A percentile compares a stretch with the other conserved stretches of the same genome.
Conservation (phyloP, 2,113 vertebrate genomes). For the Austrofundulus limnaeus region DNA sequence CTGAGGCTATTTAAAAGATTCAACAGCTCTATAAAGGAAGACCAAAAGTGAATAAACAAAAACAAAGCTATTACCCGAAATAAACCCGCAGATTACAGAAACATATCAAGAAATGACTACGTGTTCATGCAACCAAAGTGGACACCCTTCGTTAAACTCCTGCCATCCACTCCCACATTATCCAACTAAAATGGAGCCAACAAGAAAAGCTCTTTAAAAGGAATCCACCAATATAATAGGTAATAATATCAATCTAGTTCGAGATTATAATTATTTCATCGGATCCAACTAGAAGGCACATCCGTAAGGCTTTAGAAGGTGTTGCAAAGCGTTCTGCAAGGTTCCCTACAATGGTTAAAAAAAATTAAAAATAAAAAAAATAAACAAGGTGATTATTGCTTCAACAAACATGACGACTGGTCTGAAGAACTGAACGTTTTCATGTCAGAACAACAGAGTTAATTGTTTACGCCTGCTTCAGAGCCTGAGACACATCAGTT, state of each 20-base stretch:
- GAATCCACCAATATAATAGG: constrained; percentile 44
- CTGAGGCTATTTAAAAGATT: constrained; percentile 27
- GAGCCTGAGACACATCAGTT: constrained; percentile 50
- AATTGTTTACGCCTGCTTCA: constrained; percentile 49
- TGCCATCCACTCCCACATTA: constrained; percentile 69
- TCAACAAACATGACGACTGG: constrained; percentile 84
- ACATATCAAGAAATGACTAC: constrained; percentile 26
- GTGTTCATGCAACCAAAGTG: constrained; percentile 76
- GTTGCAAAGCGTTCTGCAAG: constrained; percentile 84
- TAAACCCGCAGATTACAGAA: constrained; percentile 54
- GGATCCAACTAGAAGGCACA: constrained; percentile 91
- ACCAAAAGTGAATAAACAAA: constrained; percentile 54
- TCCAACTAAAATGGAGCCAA: constrained; percentile 77
- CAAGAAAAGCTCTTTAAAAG: constrained; percentile 77
- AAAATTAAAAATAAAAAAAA: constrained; percentile 47
- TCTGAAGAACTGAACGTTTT: constrained; percentile 45
- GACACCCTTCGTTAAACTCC: constrained; percentile 77
- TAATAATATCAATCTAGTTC: constrained; percentile 57
- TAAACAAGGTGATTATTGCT: constrained; percentile 87
- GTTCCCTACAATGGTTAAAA: constrained; percentile 80
- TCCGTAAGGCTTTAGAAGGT: constrained; percentile 92
- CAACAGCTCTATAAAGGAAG: constrained; percentile 69
- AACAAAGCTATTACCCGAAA: constrained; percentile 51
- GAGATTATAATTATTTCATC: constrained; percentile 71
- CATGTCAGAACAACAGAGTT: constrained; percentile 28